phyloP scores from a whole-genome alignment of 2,113 vertebrate genomes.

The Clarias gariepinus region DNA sequence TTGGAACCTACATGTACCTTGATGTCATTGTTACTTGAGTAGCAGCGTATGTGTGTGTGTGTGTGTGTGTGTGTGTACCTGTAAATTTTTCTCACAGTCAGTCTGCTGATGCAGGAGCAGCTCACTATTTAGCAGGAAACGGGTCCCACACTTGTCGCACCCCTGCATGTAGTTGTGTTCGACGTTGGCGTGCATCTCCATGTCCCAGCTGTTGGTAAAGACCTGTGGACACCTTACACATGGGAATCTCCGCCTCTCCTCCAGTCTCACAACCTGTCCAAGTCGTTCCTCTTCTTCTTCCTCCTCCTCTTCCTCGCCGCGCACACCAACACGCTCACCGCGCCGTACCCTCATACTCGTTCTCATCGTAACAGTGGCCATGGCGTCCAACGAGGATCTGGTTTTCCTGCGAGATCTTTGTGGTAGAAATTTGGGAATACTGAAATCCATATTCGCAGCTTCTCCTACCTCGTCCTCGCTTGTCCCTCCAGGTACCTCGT shows the following conservation, averaged over 20 bases:
- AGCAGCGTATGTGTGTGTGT: background rate
- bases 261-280: slow-evolving; percentile 78
- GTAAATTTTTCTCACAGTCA: slow-evolving; percentile 85
- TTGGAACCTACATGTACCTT: background rate
- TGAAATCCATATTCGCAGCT: slow-evolving; percentile 37
- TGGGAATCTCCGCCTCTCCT: slow-evolving; percentile 80
- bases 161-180: slow-evolving; percentile 85
- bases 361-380: slow-evolving; percentile 66
- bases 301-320: slow-evolving; percentile 64
- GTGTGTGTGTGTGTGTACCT: slow-evolving; percentile 64
- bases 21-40: background rate
- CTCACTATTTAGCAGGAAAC: slow-evolving; percentile 83
- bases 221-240: slow-evolving; percentile 83
- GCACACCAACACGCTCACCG: slow-evolving; percentile 61
- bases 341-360: slow-evolving; percentile 52
- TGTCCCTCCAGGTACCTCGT: slow-evolving; percentile 40
- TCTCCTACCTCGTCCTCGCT: slow-evolving; percentile 60
- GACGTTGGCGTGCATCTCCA: slow-evolving; percentile 86
- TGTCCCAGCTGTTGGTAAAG: slow-evolving; percentile 88
- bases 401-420: slow-evolving; percentile 58
- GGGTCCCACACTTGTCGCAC: slow-evolving; percentile 83
- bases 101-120: slow-evolving; percentile 85
- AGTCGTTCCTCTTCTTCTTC: slow-evolving; percentile 43
- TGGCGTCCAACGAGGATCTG: slow-evolving; percentile 58
- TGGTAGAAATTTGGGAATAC: slow-evolving; percentile 54